A percentile compares a stretch with the other conserved stretches of the same genome.
These are phyloP conservation scores for Cosmorhoe ocellata DNA, from an alignment of 2,888 invertebrate genomes.

Conservation along the genomic window DNA sequence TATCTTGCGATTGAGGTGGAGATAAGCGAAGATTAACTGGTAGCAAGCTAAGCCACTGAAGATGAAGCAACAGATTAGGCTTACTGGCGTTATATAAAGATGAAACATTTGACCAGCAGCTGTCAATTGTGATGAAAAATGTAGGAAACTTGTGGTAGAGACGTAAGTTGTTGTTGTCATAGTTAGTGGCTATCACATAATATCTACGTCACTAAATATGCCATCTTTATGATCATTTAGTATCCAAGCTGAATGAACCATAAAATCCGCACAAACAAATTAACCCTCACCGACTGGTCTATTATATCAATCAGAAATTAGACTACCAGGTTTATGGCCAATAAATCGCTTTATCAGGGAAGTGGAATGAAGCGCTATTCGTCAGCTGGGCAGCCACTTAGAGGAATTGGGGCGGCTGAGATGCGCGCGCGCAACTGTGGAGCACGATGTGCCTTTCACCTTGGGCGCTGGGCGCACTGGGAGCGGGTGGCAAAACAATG, in stretches of 20 bases:
- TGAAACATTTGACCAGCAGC: too few species aligned
- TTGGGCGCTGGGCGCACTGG: conserved; percentile 33
- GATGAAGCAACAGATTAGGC: too few species aligned
- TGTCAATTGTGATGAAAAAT: too few species aligned
- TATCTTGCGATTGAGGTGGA: too few species aligned
- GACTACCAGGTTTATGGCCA: conserved; percentile 39
- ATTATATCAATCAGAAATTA: conserved; percentile 47
- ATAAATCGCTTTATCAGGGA: conserved; percentile 51
- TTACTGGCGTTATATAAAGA: too few species aligned
- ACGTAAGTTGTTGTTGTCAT: too few species aligned
- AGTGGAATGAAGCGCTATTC: conserved; percentile 55
- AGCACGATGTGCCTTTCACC: conserved; percentile 58
- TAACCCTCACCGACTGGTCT: conserved; percentile 30
- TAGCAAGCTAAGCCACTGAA: too few species aligned
- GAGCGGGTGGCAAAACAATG: conserved; percentile 14
- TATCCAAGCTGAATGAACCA: neutral
- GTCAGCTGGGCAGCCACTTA: conserved; percentile 62
- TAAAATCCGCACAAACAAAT: conserved; percentile 37
- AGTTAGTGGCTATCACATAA: too few species aligned
- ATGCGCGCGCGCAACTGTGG: conserved; percentile 37
- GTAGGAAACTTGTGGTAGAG: too few species aligned
- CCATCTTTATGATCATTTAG: neutral
- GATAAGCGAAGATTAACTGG: too few species aligned
- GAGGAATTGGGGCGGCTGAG: conserved; percentile 55
- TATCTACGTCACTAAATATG: neutral